Evolutionary conservation across 2,113 vertebrate genomes (phyloP).

Genomic region (Cephalopterus ornatus): DNA sequence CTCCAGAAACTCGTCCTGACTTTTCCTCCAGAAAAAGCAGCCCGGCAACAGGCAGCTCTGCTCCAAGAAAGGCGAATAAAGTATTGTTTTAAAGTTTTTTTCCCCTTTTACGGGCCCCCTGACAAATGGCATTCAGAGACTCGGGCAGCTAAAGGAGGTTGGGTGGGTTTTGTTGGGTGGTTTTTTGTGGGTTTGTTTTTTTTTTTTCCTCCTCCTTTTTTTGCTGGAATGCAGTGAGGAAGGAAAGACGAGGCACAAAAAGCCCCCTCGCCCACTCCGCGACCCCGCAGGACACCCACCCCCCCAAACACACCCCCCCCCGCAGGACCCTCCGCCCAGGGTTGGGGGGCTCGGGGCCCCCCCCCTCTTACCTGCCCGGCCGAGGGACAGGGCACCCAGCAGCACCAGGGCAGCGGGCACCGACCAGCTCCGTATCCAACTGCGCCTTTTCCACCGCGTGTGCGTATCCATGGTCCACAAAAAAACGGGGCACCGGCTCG

Average conservation of each 20-base stretch:
- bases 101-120: constrained; percentile 51
- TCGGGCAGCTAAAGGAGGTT: constrained; percentile 33
- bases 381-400: constrained; percentile 55
- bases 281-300: not conserved
- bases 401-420: constrained; percentile 53
- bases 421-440: constrained; percentile 49
- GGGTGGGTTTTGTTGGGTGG: not conserved
- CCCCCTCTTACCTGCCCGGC: constrained; percentile 73
- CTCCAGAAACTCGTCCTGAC: not conserved
- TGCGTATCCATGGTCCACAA: constrained; percentile 76
- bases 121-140: constrained; percentile 46
- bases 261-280: not conserved
- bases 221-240: not conserved
- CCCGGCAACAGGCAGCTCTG: not conserved
- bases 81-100: constrained; percentile 5
- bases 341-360: not conserved
- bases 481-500: not conserved
- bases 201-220: too few relatives aligned
- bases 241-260: not conserved
- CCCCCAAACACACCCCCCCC: not conserved
- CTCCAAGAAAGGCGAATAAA: not conserved
- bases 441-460: constrained; percentile 79
- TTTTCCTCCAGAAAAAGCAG: not conserved
- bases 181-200: not conserved
- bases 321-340: not conserved